Base-by-base conservation (phyloP, 2,888 invertebrate genomes). In the Drosophila prolongata region DNA sequence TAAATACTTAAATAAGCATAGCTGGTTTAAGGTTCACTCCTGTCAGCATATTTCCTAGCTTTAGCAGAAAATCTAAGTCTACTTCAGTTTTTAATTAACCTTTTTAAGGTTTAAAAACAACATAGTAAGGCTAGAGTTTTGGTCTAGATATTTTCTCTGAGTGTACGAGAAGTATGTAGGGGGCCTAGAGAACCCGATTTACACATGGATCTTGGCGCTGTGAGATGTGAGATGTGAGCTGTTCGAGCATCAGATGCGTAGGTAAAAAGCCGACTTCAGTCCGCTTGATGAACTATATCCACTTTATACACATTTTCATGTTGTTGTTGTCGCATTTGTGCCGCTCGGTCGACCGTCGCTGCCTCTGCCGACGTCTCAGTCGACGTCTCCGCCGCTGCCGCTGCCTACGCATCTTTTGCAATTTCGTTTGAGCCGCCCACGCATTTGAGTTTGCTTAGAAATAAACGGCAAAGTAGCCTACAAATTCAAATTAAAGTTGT, bases 371-470 rank as follows among this genome's bases (percentile, higher is more conserved):
- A 30, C 30, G 30, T 30, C 8, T 0, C 1, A 30, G 30, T 24
- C 24, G 24, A 24, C 24, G 24, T 4, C 24, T 24, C 13, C 30
- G 58, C 34, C 30, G n/a, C 40, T n/a, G 43, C 34, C 42, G 35
- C 81, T 56, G 67, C 85, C 85, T 80, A 86, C 85, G 87, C 90
- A 86, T 89, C 89, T 86, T 89, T 86, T 75, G 85, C 90, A 89
- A 89, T 89, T 89, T 85, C 89, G 89, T 85, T 89, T 84, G 80
- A 73, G 69, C 77, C 89, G 80, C 84, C 84, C 88, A 89, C 84
- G 87, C 84, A 75, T 88, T 72, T 64, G 69, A 71, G 79, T 75
- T 87, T 88, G 88, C 83, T 83, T 89, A 89, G 87, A 88, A 88
- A 88, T 73, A 80, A 74, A 57, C 78, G 57, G 70, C 58, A 70